Evolutionary conservation across 2,113 vertebrate species (phyloP).

Genomic region (Syngnathus typhle): DNA sequence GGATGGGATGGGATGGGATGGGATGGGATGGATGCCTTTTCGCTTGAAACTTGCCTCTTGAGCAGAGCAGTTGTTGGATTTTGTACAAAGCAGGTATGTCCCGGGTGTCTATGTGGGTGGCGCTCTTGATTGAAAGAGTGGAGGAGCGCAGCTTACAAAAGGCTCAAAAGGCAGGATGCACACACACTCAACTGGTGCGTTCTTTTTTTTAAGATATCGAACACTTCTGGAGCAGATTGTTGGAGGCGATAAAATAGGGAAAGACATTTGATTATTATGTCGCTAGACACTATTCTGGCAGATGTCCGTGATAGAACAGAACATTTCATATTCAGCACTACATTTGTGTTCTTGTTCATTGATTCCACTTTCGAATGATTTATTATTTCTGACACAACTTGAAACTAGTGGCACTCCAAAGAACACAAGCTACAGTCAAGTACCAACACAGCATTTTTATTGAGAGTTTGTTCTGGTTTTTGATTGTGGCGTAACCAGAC

Average conservation of each 20-base stretch:
- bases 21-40: not conserved
- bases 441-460: too few species aligned
- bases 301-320: not conserved
- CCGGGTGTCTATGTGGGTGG: not conserved
- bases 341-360: not conserved
- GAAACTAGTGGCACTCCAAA: too few species aligned
- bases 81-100: constrained; percentile 6
- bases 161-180: not conserved
- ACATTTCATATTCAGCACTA: not conserved
- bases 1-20: not conserved
- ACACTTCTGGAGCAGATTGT: not conserved
- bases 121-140: not conserved
- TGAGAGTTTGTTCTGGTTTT: too few species aligned
- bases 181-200: not conserved
- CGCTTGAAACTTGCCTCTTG: constrained; percentile 1
- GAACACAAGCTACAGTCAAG: too few species aligned
- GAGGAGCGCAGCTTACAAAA: not conserved
- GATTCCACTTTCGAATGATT: not conserved
- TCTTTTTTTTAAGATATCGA: not conserved
- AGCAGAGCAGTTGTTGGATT: not conserved
- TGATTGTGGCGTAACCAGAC: too few species aligned
- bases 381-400: too few species aligned
- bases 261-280: not conserved
- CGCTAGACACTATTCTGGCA: not conserved
- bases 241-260: not conserved